phyloP scores from a whole-genome alignment of 2,797 vertebrate species.

The Pseudotriccus pelzelni region DNA sequence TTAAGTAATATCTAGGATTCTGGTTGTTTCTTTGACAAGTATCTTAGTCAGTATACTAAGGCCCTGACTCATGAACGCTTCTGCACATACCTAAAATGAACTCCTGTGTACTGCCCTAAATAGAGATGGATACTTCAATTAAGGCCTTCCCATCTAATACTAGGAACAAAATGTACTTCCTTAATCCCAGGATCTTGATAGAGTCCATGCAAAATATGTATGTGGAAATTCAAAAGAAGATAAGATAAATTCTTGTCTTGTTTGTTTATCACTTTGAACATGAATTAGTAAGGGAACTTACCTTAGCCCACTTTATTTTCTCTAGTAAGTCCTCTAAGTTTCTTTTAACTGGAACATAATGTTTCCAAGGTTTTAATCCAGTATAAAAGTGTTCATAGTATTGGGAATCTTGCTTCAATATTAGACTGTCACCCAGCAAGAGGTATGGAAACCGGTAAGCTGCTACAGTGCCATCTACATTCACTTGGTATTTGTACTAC shows the following conservation, averaged over 20 bases:
- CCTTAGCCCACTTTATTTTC: conserved; percentile 89
- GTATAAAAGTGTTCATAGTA: conserved; percentile 93
- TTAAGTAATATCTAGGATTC: not conserved
- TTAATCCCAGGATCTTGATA: not conserved
- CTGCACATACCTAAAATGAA: not conserved
- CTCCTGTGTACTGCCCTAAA: not conserved
- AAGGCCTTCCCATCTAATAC: not conserved
- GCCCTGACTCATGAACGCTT: not conserved
- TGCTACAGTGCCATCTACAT: conserved; percentile 91
- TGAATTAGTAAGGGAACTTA: conserved; percentile 40
- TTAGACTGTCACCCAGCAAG: conserved; percentile 90
- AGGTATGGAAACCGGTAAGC: conserved; percentile 93
- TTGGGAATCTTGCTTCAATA: conserved; percentile 90
- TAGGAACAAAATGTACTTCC: not conserved
- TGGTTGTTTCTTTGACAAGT: not conserved
- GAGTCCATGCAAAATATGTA: not conserved
- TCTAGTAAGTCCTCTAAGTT: conserved; percentile 87
- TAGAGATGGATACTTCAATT: not conserved
- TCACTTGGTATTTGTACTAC: conserved; percentile 94
- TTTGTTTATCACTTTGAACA: not conserved
- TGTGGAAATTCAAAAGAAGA: not conserved
- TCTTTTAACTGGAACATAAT: conserved; percentile 86
- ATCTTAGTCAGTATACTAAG: not conserved
- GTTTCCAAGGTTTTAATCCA: conserved; percentile 80
- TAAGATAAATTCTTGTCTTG: not conserved